A percentile compares a stretch with the other conserved stretches of the same genome.
phyloP scores from a whole-genome alignment of 1,140 invertebrate genomes.

The Danaus plexippus region DNA sequence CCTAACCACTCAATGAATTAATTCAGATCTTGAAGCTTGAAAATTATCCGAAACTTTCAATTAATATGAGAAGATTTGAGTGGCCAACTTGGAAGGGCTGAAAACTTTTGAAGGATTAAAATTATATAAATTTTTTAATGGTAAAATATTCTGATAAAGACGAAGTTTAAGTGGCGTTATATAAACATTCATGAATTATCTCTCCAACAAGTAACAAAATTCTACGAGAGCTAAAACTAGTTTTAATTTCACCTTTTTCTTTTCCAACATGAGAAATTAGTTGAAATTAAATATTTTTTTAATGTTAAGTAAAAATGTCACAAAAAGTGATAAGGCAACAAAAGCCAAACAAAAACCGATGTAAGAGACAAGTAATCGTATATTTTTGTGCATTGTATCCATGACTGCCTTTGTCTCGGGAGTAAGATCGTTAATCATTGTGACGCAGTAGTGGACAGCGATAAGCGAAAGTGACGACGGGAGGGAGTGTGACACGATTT shows the following conservation, averaged over 20 bases:
- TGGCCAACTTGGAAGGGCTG: constrained; percentile 10
- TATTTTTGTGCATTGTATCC: constrained; percentile 32
- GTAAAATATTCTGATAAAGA: constrained; percentile 8
- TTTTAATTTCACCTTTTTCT: too few relatives aligned
- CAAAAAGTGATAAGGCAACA: constrained; percentile 20
- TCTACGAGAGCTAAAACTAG: too few relatives aligned
- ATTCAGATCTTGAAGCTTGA: constrained; percentile 7
- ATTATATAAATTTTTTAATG: constrained; percentile 7
- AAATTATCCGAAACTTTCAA: constrained; percentile 15
- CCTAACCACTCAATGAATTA: constrained; percentile 14
- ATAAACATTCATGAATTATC: background rate
- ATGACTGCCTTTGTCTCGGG: constrained; percentile 25
- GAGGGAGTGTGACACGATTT: background rate
- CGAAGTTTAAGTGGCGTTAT: background rate
- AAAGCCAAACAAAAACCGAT: constrained; percentile 10
- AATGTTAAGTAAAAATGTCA: constrained; percentile 3
- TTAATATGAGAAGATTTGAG: constrained; percentile 15
- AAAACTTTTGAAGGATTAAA: constrained; percentile 10
- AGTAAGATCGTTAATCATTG: constrained; percentile 30
- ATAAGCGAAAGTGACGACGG: constrained; percentile 30
- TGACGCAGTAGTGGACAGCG: constrained; percentile 30
- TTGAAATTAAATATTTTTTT: too few relatives aligned
- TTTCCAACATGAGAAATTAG: too few relatives aligned
- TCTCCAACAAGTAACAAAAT: too few relatives aligned
- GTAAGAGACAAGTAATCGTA: constrained; percentile 19